Base-by-base conservation (phyloP, 2,797 vertebrate species). In the Cyprinodon diabolis region DNA sequence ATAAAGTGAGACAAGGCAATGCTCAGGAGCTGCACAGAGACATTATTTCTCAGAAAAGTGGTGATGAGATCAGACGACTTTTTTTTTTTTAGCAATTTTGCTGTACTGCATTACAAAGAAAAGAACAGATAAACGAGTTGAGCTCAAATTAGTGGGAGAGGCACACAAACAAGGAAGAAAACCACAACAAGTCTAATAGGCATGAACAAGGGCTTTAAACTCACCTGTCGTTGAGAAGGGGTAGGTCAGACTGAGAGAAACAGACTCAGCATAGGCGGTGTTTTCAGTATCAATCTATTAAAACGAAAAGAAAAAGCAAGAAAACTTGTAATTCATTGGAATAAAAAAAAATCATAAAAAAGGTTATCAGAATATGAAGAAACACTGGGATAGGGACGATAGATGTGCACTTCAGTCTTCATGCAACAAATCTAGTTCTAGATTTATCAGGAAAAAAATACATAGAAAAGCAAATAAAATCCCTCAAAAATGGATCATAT, bases 201-300 rank as follows among this genome's bases (percentile, higher is more conserved):
- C 37, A 67, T 8, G 7, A 4, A 1, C 2, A 6, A 81, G 56
- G 6, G 49, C 6, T 4, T 49, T 8, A 6, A 66, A 78, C 80
- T 66, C 48, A 95, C 95, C 72, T 71, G 47, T 60, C 25, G 37
- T 19, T 11, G 0, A 37, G 0, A 94, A 83, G 21, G 89, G 55
- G 74, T 94, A 94, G 8, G 0, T 0, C 45, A 96, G 40, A 0
- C 0, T 0, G 57, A 93, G 89, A 23, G 77, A 56, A 71, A 96
- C 1, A 0, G 10, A 0, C 5, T 81, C 13, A 1, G 94, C 89
- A 25, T 74, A 94, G 66, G 84, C 89, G 0, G 0, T 23, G 1
- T 92, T 86, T 0, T 72, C 4, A 0, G 68, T 45, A 6, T 4
- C 8, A 55, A 79, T 92, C 95, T 95, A 83, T 49, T 72, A 80